These are phyloP conservation scores for Enteromius thamalakanensis DNA, from an alignment of 2,797 vertebrate genomes.

Conservation along the genomic window DNA sequence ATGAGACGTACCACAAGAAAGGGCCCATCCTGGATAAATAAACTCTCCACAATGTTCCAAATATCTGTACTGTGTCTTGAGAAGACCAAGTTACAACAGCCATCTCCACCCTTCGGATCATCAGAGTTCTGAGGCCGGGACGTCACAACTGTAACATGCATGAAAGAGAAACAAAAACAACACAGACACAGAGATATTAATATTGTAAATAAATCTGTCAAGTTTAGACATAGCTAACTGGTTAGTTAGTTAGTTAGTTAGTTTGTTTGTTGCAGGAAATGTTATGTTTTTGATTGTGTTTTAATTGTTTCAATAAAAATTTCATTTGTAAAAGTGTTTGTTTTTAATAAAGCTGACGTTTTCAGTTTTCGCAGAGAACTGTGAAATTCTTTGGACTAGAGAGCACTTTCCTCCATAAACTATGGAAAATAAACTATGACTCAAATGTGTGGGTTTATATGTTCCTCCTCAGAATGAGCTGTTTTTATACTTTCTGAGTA, in stretches of 20 bases:
- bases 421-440: neutral
- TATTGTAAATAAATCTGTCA: neutral
- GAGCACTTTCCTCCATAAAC: neutral
- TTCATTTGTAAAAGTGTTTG: neutral
- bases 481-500: neutral
- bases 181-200: neutral
- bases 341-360: neutral
- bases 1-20: slow-evolving; percentile 87
- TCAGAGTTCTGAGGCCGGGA: slow-evolving; percentile 63
- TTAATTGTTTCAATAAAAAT: neutral
- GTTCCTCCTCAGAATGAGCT: neutral
- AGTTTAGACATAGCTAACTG: neutral
- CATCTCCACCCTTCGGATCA: slow-evolving; percentile 45
- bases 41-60: slow-evolving; percentile 87
- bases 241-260: no score
- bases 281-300: neutral
- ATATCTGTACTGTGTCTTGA: slow-evolving; percentile 84
- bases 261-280: neutral
- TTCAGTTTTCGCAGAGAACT: neutral
- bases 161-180: neutral
- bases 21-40: slow-evolving; percentile 94
- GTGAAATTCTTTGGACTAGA: neutral
- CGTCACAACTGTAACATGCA: slow-evolving; percentile 79
- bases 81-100: slow-evolving; percentile 69
- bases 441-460: neutral